Percentiles rank a stretch among this genome's conserved stretches.
Conservation (phyloP, 2,888 invertebrate genomes). For the Neoaliturus tenellus region DNA sequence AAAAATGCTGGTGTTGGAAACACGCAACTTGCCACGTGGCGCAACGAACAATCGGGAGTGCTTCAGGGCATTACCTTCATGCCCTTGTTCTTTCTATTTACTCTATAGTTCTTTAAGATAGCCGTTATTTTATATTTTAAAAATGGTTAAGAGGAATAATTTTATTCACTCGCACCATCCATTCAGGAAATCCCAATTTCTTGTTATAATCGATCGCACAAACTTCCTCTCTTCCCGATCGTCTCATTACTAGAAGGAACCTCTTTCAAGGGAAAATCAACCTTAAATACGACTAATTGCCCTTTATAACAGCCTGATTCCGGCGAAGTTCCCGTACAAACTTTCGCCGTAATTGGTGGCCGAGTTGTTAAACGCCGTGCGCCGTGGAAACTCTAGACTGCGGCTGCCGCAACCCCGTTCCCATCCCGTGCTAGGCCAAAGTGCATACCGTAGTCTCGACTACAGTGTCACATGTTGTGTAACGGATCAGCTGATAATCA, state of each 20-base stretch:
- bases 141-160: too few species aligned
- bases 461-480: neutral
- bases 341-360: constrained; percentile 34
- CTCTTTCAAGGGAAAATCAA: neutral
- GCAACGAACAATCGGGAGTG: neutral
- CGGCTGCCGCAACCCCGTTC: neutral
- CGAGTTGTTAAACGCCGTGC: constrained; percentile 15
- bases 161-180: too few species aligned
- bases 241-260: neutral
- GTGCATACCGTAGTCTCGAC: neutral
- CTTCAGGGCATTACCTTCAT: neutral
- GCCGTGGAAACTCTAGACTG: constrained; percentile 22
- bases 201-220: too few species aligned
- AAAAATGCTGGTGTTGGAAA: constrained; percentile 21
- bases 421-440: neutral
- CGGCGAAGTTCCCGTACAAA: constrained; percentile 17
- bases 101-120: too few species aligned
- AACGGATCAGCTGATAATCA: neutral
- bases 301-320: constrained; percentile 5
- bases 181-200: too few species aligned
- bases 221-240: too few species aligned
- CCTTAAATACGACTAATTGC: neutral
- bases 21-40: constrained; percentile 20
- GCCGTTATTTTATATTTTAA: too few species aligned
- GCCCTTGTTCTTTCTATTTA: neutral